A percentile compares a stretch with the other conserved stretches of the same genome.
These are phyloP conservation scores for Elgonia sp. DNA, from an alignment of 2,888 invertebrate species.

Conservation along the genomic window DNA sequence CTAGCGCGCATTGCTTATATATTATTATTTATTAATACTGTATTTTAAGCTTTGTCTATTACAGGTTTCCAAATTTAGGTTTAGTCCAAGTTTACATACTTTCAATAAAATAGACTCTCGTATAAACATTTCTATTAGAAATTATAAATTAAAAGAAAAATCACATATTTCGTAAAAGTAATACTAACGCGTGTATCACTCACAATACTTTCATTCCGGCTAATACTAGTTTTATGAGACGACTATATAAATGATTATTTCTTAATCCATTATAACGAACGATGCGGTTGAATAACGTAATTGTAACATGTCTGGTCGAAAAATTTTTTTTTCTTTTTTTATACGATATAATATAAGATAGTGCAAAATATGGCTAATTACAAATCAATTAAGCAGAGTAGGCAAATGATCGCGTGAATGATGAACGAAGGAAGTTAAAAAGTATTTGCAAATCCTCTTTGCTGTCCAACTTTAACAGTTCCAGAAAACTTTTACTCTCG, in stretches of 20 bases:
- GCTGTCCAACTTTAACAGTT: neutral
- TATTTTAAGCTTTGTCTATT: neutral
- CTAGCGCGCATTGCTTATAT: no score
- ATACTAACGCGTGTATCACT: no score
- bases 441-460: neutral
- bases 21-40: slow-evolving; percentile 6
- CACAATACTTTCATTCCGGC: no score
- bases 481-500: neutral
- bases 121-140: neutral
- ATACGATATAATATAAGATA: neutral
- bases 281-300: no score
- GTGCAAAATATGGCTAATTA: neutral
- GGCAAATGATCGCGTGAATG: neutral
- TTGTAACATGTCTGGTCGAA: no score
- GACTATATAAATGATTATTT: no score
- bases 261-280: no score
- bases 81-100: neutral
- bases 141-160: neutral
- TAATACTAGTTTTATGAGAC: no score
- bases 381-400: neutral
- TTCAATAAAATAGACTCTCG: neutral
- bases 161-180: neutral
- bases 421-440: neutral
- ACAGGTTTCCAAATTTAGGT: slow-evolving; percentile 13
- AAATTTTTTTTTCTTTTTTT: no score